Conservation (phyloP, 30 jellyfish, hydroid and myxozoan genomes). For the Hydractinia echinata region DNA sequence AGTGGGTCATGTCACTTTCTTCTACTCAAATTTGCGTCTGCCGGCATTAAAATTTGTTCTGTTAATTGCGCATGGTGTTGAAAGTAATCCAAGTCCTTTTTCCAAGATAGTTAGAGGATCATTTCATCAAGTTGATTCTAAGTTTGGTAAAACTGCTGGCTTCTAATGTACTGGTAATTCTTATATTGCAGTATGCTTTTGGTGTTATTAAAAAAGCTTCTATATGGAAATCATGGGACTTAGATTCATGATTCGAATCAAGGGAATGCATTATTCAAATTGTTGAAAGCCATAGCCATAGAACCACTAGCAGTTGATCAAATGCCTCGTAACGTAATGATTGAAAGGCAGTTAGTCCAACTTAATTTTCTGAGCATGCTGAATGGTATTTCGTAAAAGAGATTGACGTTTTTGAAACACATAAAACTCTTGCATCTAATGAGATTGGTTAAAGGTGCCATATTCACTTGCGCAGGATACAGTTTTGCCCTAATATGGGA, state of each 20-base stretch:
- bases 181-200: conserved; percentile 22
- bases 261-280: conserved; percentile 29
- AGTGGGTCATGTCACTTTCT: background rate
- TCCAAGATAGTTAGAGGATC: conserved; percentile 16
- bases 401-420: background rate
- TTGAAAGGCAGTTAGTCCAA: conserved; percentile 1
- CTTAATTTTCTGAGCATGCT: conserved; percentile 11
- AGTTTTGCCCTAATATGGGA: conserved; percentile 18
- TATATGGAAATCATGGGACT: conserved; percentile 29
- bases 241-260: background rate
- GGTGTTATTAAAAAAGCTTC: background rate
- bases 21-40: background rate
- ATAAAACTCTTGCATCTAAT: background rate
- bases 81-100: conserved; percentile 3
- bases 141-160: conserved; percentile 43
- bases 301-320: conserved; percentile 8
- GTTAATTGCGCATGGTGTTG: background rate
- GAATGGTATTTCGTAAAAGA: background rate
- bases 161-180: conserved; percentile 40
- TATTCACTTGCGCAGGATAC: conserved; percentile 18
- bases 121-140: conserved; percentile 37
- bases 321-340: conserved; percentile 1
- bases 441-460: conserved; percentile 19
- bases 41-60: background rate
- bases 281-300: background rate